phyloP scores from a whole-genome alignment of 2,113 vertebrate genomes.

The Hippopotamus amphibius region DNA sequence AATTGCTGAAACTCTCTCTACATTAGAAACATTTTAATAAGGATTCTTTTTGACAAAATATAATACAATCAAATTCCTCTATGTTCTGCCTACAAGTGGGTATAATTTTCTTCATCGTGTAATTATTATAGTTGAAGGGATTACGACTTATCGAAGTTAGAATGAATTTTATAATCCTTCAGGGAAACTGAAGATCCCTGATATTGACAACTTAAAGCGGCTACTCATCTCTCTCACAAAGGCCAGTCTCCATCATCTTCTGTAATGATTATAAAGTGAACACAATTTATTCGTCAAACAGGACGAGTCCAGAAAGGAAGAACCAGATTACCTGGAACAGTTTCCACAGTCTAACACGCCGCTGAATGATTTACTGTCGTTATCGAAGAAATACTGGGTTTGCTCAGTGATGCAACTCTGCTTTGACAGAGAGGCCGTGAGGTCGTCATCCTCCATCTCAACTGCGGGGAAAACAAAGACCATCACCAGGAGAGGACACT shows the following conservation, averaged over 20 bases:
- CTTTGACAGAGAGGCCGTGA: conserved; percentile 92
- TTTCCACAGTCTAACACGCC: conserved; percentile 97
- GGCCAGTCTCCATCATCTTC: not conserved
- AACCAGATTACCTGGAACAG: conserved; percentile 94
- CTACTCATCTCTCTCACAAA: not conserved
- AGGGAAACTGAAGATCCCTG: not conserved
- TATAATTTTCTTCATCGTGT: not conserved
- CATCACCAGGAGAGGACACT: not conserved
- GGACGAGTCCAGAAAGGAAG: not conserved
- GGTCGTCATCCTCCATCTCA: conserved; percentile 95
- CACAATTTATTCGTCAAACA: not conserved
- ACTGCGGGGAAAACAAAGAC: conserved; percentile 82
- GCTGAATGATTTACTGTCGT: conserved; percentile 93
- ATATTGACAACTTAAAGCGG: not conserved
- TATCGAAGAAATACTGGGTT: conserved; percentile 99
- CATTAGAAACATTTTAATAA: not conserved
- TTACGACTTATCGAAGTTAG: not conserved
- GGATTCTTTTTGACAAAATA: not conserved
- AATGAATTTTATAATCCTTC: not conserved
- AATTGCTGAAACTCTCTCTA: not conserved
- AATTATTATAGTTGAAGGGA: not conserved
- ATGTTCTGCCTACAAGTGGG: not conserved
- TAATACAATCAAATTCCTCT: not conserved
- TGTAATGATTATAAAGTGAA: not conserved
- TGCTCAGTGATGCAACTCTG: conserved; percentile 99